phyloP scores from a whole-genome alignment of 2,797 vertebrate species.

The Heteromormyrus szaboi region DNA sequence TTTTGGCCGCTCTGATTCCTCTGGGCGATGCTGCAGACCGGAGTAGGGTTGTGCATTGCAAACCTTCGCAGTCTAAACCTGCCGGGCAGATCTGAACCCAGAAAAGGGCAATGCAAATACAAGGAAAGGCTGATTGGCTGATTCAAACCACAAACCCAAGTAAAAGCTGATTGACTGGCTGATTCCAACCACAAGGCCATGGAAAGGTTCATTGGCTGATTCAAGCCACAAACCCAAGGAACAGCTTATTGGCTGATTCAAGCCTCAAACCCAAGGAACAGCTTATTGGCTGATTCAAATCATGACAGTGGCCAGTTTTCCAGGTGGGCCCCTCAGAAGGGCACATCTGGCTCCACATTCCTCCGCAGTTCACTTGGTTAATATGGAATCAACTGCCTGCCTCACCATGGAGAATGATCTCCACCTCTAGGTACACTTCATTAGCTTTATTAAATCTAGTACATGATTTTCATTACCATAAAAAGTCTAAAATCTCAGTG shows the following conservation, averaged over 20 bases:
- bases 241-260: neutral
- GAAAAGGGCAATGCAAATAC: neutral
- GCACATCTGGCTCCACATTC: neutral
- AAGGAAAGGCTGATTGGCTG: neutral
- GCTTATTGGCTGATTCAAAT: neutral
- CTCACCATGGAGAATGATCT: neutral
- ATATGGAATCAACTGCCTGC: neutral
- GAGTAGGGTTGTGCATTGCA: neutral
- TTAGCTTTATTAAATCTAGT: neutral
- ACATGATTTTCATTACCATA: neutral
- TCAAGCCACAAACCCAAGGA: neutral
- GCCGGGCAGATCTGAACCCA: neutral
- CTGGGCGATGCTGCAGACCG: neutral
- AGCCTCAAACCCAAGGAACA: neutral
- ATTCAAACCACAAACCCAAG: neutral
- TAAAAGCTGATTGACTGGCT: neutral
- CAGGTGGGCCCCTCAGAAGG: neutral
- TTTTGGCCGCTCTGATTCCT: neutral
- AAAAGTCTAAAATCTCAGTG: neutral
- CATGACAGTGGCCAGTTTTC: neutral
- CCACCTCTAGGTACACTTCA: neutral
- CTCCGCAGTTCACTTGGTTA: neutral
- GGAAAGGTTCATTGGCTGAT: neutral
- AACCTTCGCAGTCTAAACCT: neutral
- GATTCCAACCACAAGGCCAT: neutral